A percentile compares a stretch with the other conserved stretches of the same genome.
phyloP scores from a whole-genome alignment of 1,140 invertebrate genomes.

The Euglossa dilemma region DNA sequence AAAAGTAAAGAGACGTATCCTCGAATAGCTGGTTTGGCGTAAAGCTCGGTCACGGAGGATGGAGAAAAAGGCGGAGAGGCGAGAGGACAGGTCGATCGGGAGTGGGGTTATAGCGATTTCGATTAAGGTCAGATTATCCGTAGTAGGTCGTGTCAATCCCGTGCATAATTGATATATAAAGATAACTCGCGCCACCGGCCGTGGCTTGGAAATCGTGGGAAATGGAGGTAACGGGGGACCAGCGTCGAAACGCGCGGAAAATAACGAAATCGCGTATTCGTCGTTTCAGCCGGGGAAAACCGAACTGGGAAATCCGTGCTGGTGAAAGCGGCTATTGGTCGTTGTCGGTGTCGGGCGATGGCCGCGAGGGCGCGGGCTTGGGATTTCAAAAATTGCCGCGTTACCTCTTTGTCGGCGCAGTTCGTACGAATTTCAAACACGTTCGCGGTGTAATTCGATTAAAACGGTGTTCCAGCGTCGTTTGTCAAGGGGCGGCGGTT shows the following conservation, averaged over 20 bases:
- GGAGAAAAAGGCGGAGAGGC: background rate
- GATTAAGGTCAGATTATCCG: constrained; percentile 10
- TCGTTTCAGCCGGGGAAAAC: background rate
- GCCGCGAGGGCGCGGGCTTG: too few species aligned
- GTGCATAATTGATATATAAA: constrained; percentile 1
- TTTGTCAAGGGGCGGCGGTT: constrained; percentile 7
- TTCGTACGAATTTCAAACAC: constrained; percentile 35
- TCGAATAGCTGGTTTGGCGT: background rate
- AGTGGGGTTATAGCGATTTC: background rate
- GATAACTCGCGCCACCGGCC: background rate
- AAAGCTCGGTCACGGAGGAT: background rate
- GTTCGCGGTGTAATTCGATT: constrained; percentile 33
- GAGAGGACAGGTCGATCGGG: background rate
- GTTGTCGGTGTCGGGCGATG: too few species aligned
- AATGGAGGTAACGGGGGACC: constrained; percentile 6
- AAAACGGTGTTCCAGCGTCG: background rate
- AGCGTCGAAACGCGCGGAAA: too few species aligned
- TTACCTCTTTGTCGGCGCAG: background rate
- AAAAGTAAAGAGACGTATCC: too few species aligned
- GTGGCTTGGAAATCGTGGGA: background rate
- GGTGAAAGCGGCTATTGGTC: background rate
- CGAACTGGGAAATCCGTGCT: background rate
- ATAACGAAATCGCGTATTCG: background rate
- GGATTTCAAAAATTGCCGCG: background rate
- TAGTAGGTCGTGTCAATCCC: constrained; percentile 12